Conservation (phyloP, 2,888 invertebrate species). For the Cistogaster globosa region DNA sequence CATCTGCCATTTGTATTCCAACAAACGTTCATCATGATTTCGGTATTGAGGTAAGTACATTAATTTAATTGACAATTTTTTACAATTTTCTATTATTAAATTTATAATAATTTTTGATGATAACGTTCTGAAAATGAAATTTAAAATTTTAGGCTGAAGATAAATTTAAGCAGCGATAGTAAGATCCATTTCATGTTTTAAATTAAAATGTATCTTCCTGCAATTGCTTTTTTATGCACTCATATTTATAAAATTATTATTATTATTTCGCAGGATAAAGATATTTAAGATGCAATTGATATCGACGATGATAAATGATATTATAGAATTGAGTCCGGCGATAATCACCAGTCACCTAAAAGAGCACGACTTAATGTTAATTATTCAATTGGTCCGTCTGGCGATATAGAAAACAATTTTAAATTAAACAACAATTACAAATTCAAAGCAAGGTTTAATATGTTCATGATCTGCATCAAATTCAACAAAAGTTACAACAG, state of each 20-base stretch:
- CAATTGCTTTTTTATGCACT: not conserved
- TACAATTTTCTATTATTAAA: too few relatives aligned
- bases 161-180: too few relatives aligned
- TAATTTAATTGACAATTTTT: too few relatives aligned
- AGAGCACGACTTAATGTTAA: constrained; percentile 81
- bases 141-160: too few relatives aligned
- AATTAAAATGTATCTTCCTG: too few relatives aligned
- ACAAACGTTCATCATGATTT: too few relatives aligned
- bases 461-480: constrained; percentile 65
- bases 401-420: constrained; percentile 80
- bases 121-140: too few relatives aligned
- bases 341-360: constrained; percentile 79
- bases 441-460: constrained; percentile 75
- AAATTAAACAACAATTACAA: constrained; percentile 73
- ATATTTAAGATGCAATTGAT: constrained; percentile 89
- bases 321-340: constrained; percentile 84
- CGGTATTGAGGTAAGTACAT: too few relatives aligned
- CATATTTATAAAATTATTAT: not conserved
- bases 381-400: constrained; percentile 84
- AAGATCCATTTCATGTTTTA: too few relatives aligned
- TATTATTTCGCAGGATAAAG: constrained; percentile 84
- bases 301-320: constrained; percentile 86
- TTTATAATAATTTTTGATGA: too few relatives aligned
- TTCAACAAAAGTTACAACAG: constrained; percentile 69
- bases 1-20: too few relatives aligned